Conservation (phyloP, 2,113 vertebrate species). For the Symphodus melops region DNA sequence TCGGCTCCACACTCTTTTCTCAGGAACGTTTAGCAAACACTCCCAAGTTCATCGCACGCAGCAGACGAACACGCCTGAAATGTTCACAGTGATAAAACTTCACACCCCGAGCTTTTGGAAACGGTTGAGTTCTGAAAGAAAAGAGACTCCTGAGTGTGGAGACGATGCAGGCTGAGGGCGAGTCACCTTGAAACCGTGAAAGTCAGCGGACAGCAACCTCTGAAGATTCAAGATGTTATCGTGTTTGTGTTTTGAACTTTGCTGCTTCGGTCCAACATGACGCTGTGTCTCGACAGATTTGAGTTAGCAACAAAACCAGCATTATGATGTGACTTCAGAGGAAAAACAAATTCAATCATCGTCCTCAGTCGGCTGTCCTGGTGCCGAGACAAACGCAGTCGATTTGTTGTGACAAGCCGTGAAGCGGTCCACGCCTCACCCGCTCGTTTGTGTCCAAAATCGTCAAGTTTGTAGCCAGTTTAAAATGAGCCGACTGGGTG, state of each 20-base stretch:
- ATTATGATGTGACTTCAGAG: too few relatives aligned
- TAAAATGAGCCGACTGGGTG: too few relatives aligned
- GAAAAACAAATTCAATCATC: too few relatives aligned
- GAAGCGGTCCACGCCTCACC: too few relatives aligned
- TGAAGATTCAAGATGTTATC: not conserved
- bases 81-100: not conserved
- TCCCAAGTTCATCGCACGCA: conserved; percentile 39
- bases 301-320: not conserved
- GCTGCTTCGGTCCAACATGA: too few relatives aligned
- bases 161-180: conserved; percentile 14
- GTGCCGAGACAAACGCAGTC: too few relatives aligned
- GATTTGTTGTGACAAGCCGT: too few relatives aligned
- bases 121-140: not conserved
- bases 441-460: too few relatives aligned
- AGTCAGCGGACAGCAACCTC: not conserved
- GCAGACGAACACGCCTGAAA: not conserved
- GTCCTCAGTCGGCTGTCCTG: too few relatives aligned
- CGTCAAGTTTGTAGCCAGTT: too few relatives aligned
- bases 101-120: not conserved
- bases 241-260: not conserved
- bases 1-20: not conserved
- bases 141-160: not conserved
- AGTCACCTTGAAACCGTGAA: not conserved
- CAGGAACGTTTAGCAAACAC: conserved; percentile 19
- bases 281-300: not conserved